phyloP scores from a whole-genome alignment of 2,797 vertebrate species.

The Decapterus maruadsi region DNA sequence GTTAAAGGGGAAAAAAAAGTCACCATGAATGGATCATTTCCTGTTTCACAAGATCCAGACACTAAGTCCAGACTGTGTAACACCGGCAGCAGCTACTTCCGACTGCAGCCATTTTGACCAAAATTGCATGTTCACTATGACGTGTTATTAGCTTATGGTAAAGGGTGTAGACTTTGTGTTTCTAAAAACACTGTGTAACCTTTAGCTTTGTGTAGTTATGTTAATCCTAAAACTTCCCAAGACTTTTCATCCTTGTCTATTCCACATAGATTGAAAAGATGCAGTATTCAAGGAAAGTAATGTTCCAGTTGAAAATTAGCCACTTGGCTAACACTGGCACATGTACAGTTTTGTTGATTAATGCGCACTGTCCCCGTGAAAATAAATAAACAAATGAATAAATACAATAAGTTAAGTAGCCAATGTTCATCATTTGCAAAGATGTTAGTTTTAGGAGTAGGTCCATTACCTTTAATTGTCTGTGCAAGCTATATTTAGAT shows the following conservation, averaged over 20 bases:
- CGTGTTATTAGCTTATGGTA: not conserved
- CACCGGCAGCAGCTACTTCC: constrained; percentile 15
- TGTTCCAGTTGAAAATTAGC: no score
- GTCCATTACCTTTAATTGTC: no score
- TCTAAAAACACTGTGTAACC: not conserved
- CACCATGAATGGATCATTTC: constrained; percentile 6
- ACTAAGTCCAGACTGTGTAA: not conserved
- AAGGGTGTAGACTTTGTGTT: not conserved
- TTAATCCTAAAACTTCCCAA: not conserved
- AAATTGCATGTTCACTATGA: constrained; percentile 3
- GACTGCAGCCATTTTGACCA: constrained; percentile 7
- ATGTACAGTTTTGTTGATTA: no score
- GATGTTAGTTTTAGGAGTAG: no score
- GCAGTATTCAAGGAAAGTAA: not conserved
- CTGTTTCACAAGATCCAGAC: not conserved
- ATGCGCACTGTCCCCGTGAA: no score
- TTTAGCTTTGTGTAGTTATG: not conserved
- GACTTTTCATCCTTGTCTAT: not conserved
- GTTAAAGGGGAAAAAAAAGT: constrained; percentile 5
- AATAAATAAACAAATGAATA: no score
- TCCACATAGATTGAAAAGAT: not conserved
- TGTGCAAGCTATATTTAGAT: no score
- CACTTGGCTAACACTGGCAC: no score
- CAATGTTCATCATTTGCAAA: no score
- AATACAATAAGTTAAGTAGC: no score